Evolutionary conservation across 2,113 vertebrate genomes (phyloP).

Genomic region (Chaetops frenatus): DNA sequence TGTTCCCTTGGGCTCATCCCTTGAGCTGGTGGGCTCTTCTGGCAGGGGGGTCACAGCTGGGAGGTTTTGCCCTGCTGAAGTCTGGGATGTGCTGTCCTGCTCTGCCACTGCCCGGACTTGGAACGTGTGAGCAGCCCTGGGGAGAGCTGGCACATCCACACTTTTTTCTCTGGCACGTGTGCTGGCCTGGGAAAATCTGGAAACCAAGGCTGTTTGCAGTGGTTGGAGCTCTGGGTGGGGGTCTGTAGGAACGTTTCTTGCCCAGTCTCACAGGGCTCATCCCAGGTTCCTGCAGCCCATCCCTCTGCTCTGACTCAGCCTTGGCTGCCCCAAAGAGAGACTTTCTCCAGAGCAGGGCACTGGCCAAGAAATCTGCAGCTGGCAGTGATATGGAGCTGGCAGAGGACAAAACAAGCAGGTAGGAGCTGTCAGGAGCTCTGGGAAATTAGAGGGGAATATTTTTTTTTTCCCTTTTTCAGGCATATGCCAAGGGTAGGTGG

Average conservation of each 20-base stretch:
- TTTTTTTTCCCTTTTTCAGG: neutral
- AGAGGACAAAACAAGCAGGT: neutral
- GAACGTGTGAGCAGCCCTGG: neutral
- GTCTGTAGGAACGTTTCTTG: neutral
- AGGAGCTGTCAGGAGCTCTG: neutral
- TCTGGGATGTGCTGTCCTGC: neutral
- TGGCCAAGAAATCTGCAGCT: neutral
- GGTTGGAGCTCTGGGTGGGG: neutral
- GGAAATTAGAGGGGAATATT: neutral
- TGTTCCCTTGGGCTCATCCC: neutral
- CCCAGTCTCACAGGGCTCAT: neutral
- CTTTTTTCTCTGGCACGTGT: neutral
- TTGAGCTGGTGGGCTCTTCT: neutral
- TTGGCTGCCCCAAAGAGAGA: neutral
- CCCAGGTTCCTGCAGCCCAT: neutral
- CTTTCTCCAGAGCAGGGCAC: neutral
- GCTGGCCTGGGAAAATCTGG: neutral
- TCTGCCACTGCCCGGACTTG: neutral
- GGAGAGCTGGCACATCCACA: neutral
- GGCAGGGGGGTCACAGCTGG: neutral
- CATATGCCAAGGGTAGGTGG: neutral
- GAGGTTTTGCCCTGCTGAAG: neutral
- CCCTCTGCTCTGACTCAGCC: neutral
- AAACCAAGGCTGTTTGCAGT: neutral
- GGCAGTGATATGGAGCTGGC: neutral